phyloP scores from a whole-genome alignment of 2,888 invertebrate species.

The Drosophila parthenogenetica region DNA sequence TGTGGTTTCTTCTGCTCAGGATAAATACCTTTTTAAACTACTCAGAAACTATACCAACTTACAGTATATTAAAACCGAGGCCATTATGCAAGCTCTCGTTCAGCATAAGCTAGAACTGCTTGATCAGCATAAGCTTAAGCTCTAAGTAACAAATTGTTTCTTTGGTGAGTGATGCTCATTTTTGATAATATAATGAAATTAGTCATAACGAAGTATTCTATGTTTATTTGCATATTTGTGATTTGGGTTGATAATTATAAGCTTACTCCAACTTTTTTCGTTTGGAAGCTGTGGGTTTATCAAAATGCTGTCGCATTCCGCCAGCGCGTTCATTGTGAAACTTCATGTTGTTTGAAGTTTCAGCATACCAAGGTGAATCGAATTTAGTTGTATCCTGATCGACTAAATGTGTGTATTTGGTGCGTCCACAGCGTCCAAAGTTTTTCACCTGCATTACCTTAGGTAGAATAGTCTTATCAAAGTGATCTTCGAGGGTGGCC shows the following conservation, averaged over 20 bases:
- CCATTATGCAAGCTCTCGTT: conserved; percentile 61
- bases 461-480: conserved; percentile 98
- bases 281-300: conserved; percentile 89
- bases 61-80: conserved; percentile 55
- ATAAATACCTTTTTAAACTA: conserved; percentile 8
- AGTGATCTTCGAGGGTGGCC: conserved; percentile 99
- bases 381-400: conserved; percentile 99
- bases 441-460: conserved; percentile 99
- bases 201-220: neutral
- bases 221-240: neutral
- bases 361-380: conserved; percentile 98
- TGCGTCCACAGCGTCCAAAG: conserved; percentile 98
- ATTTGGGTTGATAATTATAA: neutral
- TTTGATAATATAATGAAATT: neutral
- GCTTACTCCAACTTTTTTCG: conserved; percentile 77
- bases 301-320: conserved; percentile 96
- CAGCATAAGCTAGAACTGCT: conserved; percentile 36
- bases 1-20: conserved; percentile 41
- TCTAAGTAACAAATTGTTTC: conserved; percentile 6
- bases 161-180: neutral
- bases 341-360: conserved; percentile 94
- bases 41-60: conserved; percentile 32
- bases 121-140: conserved; percentile 16
- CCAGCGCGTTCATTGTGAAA: conserved; percentile 95
- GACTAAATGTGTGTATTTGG: conserved; percentile 99